These are phyloP conservation scores for Penaeus vannamei DNA, from an alignment of 1,140 invertebrate species.

Conservation along the genomic window DNA sequence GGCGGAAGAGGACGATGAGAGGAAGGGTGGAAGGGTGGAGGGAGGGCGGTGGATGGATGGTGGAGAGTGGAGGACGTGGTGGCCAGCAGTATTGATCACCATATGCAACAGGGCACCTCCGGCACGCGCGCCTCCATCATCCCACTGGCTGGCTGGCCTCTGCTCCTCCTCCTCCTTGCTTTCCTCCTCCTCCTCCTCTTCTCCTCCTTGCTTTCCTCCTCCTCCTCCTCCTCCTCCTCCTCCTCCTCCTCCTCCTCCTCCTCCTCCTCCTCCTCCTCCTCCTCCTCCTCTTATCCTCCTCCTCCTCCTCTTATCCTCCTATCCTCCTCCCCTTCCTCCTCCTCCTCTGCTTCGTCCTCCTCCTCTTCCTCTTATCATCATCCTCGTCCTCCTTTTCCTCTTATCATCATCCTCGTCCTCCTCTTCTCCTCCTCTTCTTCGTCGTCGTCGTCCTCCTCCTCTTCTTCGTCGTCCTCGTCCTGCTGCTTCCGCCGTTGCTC, in stretches of 20 bases:
- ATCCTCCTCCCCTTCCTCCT: neutral
- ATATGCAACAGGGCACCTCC: slow-evolving; percentile 5
- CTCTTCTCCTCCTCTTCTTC: neutral
- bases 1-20: too few relatives aligned
- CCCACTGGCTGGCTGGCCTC: neutral
- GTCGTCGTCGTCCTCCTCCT: neutral
- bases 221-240: neutral
- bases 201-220: neutral
- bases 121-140: neutral
- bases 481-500: neutral
- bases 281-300: neutral
- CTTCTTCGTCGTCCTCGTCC: too few relatives aligned
- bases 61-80: neutral
- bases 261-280: neutral
- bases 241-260: neutral
- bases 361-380: neutral
- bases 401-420: too few relatives aligned
- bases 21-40: neutral
- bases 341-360: neutral
- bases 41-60: neutral
- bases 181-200: neutral
- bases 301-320: neutral
- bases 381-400: neutral
- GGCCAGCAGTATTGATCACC: slow-evolving; percentile 21
- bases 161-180: neutral